Conservation (phyloP, 2,888 invertebrate genomes). For the Cyaniris semiargus region DNA sequence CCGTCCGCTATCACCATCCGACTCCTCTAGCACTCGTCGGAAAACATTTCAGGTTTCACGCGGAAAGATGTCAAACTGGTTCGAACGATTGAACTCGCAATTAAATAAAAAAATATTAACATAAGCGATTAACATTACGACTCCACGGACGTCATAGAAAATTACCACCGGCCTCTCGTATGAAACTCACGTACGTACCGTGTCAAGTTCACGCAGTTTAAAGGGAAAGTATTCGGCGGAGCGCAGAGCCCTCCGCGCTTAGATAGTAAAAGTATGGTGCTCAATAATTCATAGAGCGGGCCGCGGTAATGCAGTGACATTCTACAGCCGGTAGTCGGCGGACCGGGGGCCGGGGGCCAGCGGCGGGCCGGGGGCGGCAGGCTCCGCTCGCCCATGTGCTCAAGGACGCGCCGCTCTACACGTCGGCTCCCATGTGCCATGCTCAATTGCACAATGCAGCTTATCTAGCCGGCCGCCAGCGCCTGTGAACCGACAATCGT, state of each 20-base stretch:
- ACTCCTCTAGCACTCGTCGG: constrained; percentile 6
- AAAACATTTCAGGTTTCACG: constrained; percentile 20
- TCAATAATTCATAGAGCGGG: constrained; percentile 47
- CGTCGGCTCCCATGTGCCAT: constrained; percentile 61
- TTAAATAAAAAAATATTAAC: constrained; percentile 8
- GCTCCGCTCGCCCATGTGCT: constrained; percentile 50
- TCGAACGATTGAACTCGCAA: neutral
- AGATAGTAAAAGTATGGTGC: constrained; percentile 56
- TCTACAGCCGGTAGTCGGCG: constrained; percentile 34
- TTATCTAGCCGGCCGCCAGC: constrained; percentile 55
- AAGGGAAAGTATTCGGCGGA: constrained; percentile 73
- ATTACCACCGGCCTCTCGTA: neutral
- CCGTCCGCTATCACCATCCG: constrained; percentile 33
- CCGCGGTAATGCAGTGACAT: constrained; percentile 35
- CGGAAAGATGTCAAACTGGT: constrained; percentile 11
- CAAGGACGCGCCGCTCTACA: constrained; percentile 69
- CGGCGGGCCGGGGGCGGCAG: neutral
- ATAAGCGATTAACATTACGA: neutral
- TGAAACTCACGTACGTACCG: neutral
- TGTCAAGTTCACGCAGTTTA: constrained; percentile 47
- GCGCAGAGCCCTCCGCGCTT: constrained; percentile 60
- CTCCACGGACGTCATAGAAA: constrained; percentile 20
- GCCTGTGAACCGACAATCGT: constrained; percentile 65
- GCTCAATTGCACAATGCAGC: constrained; percentile 72
- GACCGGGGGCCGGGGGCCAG: neutral